Conservation (phyloP, 2,888 invertebrate genomes). For the Trachelus iudaicus region DNA sequence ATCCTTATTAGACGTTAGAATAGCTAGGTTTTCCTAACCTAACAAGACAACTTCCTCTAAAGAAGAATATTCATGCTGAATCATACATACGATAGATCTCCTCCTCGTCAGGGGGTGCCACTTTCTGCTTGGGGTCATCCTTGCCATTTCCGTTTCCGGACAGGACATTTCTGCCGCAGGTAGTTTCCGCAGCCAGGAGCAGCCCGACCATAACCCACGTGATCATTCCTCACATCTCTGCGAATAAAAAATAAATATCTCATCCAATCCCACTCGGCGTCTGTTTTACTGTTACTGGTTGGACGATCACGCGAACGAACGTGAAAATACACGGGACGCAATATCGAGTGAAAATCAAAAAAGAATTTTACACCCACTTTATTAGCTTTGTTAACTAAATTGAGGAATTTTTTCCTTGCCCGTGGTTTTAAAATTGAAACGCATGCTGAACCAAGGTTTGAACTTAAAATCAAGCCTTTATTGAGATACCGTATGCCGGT, state of each 20-base stretch:
- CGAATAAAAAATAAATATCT: slow-evolving; percentile 35
- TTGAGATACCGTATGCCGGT: background rate
- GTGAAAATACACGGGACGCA: background rate
- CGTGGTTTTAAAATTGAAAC: background rate
- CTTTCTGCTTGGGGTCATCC: slow-evolving; percentile 56
- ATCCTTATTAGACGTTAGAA: background rate
- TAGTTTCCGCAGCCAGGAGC: slow-evolving; percentile 64
- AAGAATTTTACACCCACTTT: background rate
- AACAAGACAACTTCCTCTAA: background rate
- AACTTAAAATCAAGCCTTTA: background rate
- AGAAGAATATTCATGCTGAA: background rate
- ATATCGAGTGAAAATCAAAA: background rate
- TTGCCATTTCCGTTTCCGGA: slow-evolving; percentile 60
- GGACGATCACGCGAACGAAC: background rate
- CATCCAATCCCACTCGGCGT: background rate
- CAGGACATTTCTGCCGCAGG: slow-evolving; percentile 61
- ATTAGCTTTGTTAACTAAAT: background rate
- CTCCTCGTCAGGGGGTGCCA: slow-evolving; percentile 56
- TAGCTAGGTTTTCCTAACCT: background rate
- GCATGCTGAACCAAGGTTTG: background rate
- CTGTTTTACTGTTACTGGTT: background rate
- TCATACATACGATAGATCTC: slow-evolving; percentile 60
- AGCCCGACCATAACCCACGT: slow-evolving; percentile 66
- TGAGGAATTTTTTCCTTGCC: background rate
- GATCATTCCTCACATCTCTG: slow-evolving; percentile 67